Evolutionary conservation across 2,113 vertebrate species (phyloP).

Genomic region (Menidia beryllina): DNA sequence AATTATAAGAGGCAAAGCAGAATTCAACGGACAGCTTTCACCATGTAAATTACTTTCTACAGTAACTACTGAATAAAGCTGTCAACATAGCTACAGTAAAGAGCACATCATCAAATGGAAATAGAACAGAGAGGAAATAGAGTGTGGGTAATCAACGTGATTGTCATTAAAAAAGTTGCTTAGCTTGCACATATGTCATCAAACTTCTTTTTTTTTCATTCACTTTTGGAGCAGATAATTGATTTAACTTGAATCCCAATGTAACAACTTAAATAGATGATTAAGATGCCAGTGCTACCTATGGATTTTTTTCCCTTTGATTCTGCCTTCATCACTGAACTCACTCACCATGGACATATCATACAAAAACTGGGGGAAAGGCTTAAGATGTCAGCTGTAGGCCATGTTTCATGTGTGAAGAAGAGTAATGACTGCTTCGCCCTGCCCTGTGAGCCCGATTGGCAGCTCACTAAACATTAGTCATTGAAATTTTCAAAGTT

Average conservation of each 20-base stretch:
- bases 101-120: constrained; percentile 18
- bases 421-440: constrained; percentile 54
- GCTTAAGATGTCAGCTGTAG: constrained; percentile 46
- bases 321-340: neutral
- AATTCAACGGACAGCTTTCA: constrained; percentile 49
- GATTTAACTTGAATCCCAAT: constrained; percentile 5
- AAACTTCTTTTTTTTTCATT: constrained; percentile 7
- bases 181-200: neutral
- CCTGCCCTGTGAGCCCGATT: constrained; percentile 47
- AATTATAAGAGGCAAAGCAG: constrained; percentile 27
- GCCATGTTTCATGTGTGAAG: constrained; percentile 47
- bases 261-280: constrained; percentile 7
- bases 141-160: constrained; percentile 2
- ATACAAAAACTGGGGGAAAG: neutral
- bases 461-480: constrained; percentile 58
- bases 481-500: constrained; percentile 38
- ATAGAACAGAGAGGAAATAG: constrained; percentile 17
- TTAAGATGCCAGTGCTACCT: neutral
- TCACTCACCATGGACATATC: neutral
- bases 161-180: constrained; percentile 17
- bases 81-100: constrained; percentile 17
- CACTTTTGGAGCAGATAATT: neutral
- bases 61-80: constrained; percentile 31
- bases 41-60: constrained; percentile 53
- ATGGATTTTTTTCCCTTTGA: neutral